These are phyloP conservation scores for Caenorhabditis imperialis DNA, from an alignment of 2,888 invertebrate genomes.

Conservation along the genomic window DNA sequence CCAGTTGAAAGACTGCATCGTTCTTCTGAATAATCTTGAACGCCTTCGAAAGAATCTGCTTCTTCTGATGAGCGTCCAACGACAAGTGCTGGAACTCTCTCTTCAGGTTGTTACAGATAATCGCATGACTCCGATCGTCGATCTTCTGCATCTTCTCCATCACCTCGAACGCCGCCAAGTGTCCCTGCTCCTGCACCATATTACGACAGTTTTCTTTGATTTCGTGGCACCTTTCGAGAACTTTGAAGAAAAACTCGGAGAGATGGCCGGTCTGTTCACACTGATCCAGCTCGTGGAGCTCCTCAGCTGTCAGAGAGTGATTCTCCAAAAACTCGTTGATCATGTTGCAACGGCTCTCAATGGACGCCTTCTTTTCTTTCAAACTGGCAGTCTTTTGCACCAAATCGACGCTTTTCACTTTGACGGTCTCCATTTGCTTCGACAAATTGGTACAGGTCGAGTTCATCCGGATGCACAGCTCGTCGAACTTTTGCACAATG, in stretches of 20 bases:
- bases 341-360: conserved; percentile 29
- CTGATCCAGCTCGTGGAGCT: conserved; percentile 28
- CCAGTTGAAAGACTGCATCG: conserved; percentile 33
- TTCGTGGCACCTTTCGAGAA: conserved; percentile 37
- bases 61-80: conserved; percentile 32
- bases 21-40: conserved; percentile 41
- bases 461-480: conserved; percentile 41
- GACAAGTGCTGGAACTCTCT: conserved; percentile 46
- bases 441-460: conserved; percentile 40
- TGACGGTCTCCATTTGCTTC: conserved; percentile 45
- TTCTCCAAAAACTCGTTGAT: conserved; percentile 45
- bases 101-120: conserved; percentile 40
- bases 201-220: conserved; percentile 41
- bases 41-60: conserved; percentile 41
- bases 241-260: conserved; percentile 38
- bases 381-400: conserved; percentile 37
- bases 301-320: conserved; percentile 28
- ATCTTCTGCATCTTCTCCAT: conserved; percentile 48
- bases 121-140: conserved; percentile 28
- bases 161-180: conserved; percentile 42
- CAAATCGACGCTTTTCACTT: conserved; percentile 28
- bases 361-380: conserved; percentile 33
- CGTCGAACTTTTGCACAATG: conserved; percentile 49
- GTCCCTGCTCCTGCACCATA: conserved; percentile 41
- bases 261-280: conserved; percentile 44